Conservation (phyloP, 2,888 invertebrate genomes). For the Calliopum simillimum region DNA sequence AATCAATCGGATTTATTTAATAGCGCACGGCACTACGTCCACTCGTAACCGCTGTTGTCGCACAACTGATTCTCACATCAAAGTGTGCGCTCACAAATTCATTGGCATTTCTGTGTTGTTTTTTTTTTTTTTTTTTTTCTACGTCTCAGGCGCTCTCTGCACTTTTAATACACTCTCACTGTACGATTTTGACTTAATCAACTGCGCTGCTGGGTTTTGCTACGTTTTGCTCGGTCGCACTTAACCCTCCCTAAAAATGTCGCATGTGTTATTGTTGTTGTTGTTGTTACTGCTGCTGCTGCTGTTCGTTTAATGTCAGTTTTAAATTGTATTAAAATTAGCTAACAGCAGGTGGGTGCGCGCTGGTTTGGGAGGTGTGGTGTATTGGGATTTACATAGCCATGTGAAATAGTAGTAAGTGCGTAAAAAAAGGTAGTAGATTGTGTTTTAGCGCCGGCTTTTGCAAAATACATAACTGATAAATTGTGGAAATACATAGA, state of each 20-base stretch:
- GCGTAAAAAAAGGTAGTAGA: background rate
- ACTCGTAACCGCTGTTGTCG: constrained; percentile 73
- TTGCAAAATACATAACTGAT: too few species aligned
- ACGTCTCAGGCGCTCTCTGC: too few species aligned
- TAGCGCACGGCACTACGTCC: constrained; percentile 67
- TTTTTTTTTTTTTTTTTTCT: too few species aligned
- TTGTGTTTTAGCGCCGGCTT: too few species aligned
- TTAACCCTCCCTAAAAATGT: constrained; percentile 34
- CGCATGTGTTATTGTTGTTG: background rate
- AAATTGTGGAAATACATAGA: too few species aligned
- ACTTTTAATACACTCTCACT: too few species aligned
- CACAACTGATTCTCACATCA: constrained; percentile 68
- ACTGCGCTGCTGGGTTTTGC: constrained; percentile 7
- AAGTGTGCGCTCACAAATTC: constrained; percentile 18
- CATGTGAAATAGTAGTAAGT: constrained; percentile 8
- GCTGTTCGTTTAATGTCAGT: constrained; percentile 21
- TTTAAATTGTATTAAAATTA: constrained; percentile 26
- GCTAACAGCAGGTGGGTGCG: constrained; percentile 11
- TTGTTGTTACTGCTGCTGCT: constrained; percentile 1
- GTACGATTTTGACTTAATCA: constrained; percentile 12
- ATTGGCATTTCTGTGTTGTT: constrained; percentile 10
- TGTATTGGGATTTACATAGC: background rate
- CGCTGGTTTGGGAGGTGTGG: constrained; percentile 9
- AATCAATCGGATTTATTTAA: too few species aligned
- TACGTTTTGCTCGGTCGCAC: constrained; percentile 1